Percentiles rank a stretch among this genome's conserved stretches.
phyloP scores from a whole-genome alignment of 2,113 vertebrate genomes.

The Amblyornis subalaris region DNA sequence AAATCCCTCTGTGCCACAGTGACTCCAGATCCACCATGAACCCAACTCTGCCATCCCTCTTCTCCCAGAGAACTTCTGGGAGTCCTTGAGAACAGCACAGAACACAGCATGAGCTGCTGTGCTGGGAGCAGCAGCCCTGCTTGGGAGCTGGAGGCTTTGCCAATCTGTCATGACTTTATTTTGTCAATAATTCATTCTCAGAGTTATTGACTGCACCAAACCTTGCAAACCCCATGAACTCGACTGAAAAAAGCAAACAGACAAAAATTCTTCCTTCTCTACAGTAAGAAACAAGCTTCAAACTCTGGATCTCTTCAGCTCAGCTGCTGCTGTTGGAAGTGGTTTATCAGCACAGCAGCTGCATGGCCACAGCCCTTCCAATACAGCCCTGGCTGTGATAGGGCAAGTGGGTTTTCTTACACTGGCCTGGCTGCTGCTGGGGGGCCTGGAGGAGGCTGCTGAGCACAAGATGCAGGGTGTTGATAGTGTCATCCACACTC shows the following conservation, averaged over 20 bases:
- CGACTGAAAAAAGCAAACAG: background rate
- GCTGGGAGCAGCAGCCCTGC: background rate
- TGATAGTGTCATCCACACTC: slow-evolving; percentile 80
- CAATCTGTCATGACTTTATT: rapidly evolving
- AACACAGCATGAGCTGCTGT: background rate
- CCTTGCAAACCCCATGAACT: background rate
- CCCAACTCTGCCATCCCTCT: background rate
- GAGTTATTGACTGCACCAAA: background rate
- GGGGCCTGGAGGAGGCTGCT: slow-evolving; percentile 63
- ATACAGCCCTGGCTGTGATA: background rate
- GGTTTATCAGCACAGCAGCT: background rate
- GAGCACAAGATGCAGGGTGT: slow-evolving; percentile 77
- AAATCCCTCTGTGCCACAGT: background rate
- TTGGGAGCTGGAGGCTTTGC: background rate
- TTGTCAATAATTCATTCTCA: background rate
- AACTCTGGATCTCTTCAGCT: background rate
- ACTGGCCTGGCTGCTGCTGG: background rate
- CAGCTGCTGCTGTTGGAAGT: background rate
- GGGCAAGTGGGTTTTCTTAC: slow-evolving; percentile 61
- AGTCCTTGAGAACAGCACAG: background rate
- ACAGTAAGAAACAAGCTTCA: background rate
- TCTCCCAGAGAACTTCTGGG: background rate
- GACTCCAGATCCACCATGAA: background rate
- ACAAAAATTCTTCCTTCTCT: background rate
- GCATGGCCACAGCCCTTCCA: background rate